These are phyloP conservation scores for Atta cephalotes DNA, from an alignment of 1,140 invertebrate genomes.

Conservation along the genomic window DNA sequence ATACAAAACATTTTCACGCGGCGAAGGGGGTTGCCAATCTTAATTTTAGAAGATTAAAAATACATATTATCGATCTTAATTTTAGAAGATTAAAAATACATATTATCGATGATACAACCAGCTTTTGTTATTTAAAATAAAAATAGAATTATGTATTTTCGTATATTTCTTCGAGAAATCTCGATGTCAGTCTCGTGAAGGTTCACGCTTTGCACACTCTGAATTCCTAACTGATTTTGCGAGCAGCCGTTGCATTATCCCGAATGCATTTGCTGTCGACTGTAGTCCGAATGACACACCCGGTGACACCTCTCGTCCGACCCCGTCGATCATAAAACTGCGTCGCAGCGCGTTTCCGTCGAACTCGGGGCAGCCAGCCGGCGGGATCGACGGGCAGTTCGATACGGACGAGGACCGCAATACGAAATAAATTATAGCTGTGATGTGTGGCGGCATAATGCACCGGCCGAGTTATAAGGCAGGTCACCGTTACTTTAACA, in stretches of 20 bases:
- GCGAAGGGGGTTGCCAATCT: too few species aligned
- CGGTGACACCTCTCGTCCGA: conserved; percentile 46
- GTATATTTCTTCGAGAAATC: background rate
- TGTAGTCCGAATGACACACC: conserved; percentile 15
- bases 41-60: too few species aligned
- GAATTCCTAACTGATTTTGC: conserved; percentile 7
- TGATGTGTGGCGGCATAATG: conserved; percentile 51
- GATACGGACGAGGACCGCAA: conserved; percentile 50
- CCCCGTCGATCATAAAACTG: conserved; percentile 47
- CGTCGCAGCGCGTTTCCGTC: conserved; percentile 31
- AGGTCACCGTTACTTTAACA: conserved; percentile 1
- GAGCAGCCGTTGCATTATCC: conserved; percentile 29
- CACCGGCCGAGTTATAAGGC: conserved; percentile 34
- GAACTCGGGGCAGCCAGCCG: conserved; percentile 20
- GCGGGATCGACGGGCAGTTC: conserved; percentile 40
- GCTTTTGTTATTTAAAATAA: background rate
- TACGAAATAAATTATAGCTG: conserved; percentile 60
- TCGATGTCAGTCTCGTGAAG: background rate
- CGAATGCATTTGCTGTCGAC: background rate
- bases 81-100: too few species aligned
- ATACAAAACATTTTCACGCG: too few species aligned
- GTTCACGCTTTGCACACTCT: background rate
- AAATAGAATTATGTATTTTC: background rate
- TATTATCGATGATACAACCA: background rate
- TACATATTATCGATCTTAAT: too few species aligned